Percentiles rank a stretch among this genome's conserved stretches.
Conservation (phyloP, 2,113 vertebrate genomes). For the Uria aalge region DNA sequence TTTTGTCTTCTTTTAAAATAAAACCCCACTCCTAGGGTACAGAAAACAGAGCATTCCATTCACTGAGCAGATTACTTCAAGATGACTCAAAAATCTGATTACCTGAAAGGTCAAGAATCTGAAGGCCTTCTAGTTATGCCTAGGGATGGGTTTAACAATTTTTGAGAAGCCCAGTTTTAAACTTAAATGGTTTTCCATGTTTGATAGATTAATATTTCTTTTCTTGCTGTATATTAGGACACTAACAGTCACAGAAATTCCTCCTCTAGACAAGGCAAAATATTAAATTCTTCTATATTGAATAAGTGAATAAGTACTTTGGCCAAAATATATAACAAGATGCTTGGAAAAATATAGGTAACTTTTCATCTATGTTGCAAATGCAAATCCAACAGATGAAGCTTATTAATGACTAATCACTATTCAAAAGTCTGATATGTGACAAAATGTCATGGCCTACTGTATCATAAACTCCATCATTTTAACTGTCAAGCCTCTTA, state of each 20-base stretch:
- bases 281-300: not conserved
- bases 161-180: not conserved
- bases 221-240: not conserved
- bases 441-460: not conserved
- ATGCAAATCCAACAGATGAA: not conserved
- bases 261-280: not conserved
- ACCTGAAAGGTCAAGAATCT: not conserved
- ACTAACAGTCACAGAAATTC: not conserved
- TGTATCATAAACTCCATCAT: not conserved
- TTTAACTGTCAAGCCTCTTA: not conserved
- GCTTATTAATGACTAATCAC: not conserved
- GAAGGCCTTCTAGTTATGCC: not conserved
- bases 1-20: not conserved
- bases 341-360: not conserved
- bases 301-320: not conserved
- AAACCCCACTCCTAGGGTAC: not conserved
- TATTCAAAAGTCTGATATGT: not conserved
- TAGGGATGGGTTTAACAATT: not conserved
- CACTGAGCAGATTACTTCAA: not conserved
- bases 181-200: not conserved
- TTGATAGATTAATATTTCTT: not conserved
- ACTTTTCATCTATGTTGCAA: not conserved
- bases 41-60: not conserved
- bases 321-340: not conserved
- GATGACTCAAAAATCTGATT: not conserved